Evolutionary conservation across 2,113 vertebrate genomes (phyloP).

Genomic region (Gopherus evgoodei): DNA sequence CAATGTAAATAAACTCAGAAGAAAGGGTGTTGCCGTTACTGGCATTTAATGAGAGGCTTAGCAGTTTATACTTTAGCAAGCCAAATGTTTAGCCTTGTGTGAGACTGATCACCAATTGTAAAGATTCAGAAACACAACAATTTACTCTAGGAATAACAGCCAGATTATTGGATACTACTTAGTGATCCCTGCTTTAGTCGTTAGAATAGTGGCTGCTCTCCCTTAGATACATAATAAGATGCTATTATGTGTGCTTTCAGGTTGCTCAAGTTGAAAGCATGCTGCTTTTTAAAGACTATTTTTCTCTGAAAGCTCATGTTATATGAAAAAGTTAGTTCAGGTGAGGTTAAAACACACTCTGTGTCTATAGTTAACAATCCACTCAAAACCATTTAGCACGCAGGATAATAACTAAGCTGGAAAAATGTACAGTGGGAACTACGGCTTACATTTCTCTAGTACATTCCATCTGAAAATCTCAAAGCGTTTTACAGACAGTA

Average conservation of each 20-base stretch:
- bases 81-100: not conserved
- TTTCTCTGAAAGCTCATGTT: not conserved
- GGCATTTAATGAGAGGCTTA: not conserved
- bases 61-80: conserved; percentile 17
- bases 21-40: not conserved
- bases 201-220: not conserved
- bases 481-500: not conserved
- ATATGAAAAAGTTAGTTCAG: conserved; percentile 16
- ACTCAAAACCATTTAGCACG: not conserved
- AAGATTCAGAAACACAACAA: not conserved
- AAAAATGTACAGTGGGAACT: not conserved
- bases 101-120: not conserved
- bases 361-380: not conserved
- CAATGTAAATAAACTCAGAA: conserved; percentile 7
- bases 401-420: not conserved
- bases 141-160: conserved; percentile 2
- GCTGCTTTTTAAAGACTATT: not conserved
- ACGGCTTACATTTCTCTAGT: not conserved
- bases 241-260: not conserved
- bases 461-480: not conserved
- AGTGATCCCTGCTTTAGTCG: not conserved
- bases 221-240: not conserved
- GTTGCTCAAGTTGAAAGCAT: not conserved
- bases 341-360: not conserved
- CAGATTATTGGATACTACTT: not conserved